Conservation (phyloP, 2,113 vertebrate genomes). For the Ia io region DNA sequence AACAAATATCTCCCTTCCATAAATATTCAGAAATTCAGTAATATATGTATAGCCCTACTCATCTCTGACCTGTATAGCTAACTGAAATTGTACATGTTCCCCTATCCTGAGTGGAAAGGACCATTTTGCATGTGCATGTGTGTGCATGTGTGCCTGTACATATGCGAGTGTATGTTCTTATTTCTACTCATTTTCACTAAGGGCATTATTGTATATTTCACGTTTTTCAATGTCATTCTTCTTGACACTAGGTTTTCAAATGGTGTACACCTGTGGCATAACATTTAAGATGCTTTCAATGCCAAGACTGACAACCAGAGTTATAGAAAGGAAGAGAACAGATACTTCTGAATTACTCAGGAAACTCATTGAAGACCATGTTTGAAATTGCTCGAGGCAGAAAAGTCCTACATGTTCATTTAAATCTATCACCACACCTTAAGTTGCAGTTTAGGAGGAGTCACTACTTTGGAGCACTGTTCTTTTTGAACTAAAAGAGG, state of each 20-base stretch:
- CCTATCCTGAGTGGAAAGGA: neutral
- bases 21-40: neutral
- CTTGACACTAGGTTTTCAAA: neutral
- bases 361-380: neutral
- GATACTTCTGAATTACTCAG: neutral
- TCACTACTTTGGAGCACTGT: neutral
- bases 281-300: neutral
- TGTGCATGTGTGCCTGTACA: neutral
- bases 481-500: neutral
- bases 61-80: neutral
- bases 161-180: neutral
- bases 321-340: neutral
- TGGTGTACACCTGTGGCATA: neutral
- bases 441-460: neutral
- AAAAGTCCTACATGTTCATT: neutral
- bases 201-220: neutral
- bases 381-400: slow-evolving; percentile 6
- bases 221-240: neutral
- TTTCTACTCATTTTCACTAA: neutral
- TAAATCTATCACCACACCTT: neutral
- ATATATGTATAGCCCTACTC: neutral
- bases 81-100: neutral
- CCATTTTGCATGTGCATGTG: neutral
- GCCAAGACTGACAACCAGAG: neutral
- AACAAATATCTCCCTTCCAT: neutral